These are phyloP conservation scores for Ophion ventricosus DNA, from an alignment of 2,888 invertebrate genomes.

Conservation along the genomic window DNA sequence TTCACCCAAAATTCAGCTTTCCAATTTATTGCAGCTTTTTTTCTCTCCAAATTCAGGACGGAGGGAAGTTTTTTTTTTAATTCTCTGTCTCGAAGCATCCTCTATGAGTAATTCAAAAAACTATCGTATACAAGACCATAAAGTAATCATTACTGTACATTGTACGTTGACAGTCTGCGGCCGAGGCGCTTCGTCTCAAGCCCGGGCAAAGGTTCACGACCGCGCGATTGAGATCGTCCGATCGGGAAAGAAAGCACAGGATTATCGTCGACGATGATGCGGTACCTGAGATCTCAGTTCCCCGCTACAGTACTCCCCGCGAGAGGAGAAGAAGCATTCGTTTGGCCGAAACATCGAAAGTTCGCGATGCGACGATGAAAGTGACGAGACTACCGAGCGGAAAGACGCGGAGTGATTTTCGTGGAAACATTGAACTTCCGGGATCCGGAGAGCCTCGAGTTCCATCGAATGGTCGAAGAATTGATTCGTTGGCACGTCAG, in stretches of 20 bases:
- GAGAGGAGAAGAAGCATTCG: constrained; percentile 49
- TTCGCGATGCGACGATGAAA: neutral
- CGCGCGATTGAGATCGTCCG: neutral
- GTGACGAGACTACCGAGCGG: constrained; percentile 12
- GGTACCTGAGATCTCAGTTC: neutral
- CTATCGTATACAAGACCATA: constrained; percentile 1
- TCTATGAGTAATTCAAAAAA: neutral
- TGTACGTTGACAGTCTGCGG: constrained; percentile 37
- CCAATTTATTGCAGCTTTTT: neutral
- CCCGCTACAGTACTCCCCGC: constrained; percentile 50
- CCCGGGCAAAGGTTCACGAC: constrained; percentile 12
- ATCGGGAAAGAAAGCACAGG: constrained; percentile 14
- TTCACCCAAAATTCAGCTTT: too few relatives aligned
- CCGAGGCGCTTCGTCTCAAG: neutral
- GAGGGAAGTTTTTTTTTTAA: neutral
- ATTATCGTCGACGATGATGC: constrained; percentile 16
- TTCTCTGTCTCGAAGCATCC: neutral
- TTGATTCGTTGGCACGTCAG: constrained; percentile 48
- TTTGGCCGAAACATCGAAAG: constrained; percentile 1
- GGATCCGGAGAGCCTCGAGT: constrained; percentile 16
- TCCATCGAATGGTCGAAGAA: constrained; percentile 24
- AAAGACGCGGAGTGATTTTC: constrained; percentile 7
- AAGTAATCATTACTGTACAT: constrained; percentile 28
- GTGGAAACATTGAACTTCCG: constrained; percentile 15
- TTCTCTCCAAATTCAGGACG: neutral